Evolutionary conservation across 2,888 invertebrate genomes (phyloP), one percentile per base, ranked within the genome.

Genomic region (Carabus problematicus): DNA sequence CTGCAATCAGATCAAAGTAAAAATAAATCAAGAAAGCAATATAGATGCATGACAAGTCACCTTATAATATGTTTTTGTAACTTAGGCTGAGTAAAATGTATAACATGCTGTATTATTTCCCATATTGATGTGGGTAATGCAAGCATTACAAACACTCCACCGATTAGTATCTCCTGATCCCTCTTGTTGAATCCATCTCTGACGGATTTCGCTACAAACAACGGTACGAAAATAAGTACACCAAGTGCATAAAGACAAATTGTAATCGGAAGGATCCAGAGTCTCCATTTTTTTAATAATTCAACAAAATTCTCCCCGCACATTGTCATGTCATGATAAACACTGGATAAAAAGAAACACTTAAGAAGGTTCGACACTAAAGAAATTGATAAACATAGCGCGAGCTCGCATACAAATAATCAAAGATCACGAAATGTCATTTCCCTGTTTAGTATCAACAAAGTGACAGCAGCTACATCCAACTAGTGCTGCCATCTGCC

Each of bases 11-110:
- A 70, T 60, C 9, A 16, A 42, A 63, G 54, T 55, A n/a, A 61
- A 66, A 67, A 68, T 41, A 29, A 47, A 8, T 43, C 45, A 56
- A 52, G 8, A 18, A 8, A 52, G 14, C 18, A 9, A 47, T 29
- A 39, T 2, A 45, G 9, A 39, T 59, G 40, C 16, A 39, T 43
- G 16, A 49, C 14, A 42, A 16, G 76, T 76, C 81, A 93, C 91
- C 97, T 90, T 74, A 97, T 95, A 72, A 98, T 94, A 82, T 96
- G 94, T 82, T 95, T 94, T 78, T 97, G 97, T 74, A 97, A 84
- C 74, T 89, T 90, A 12, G 97, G 97, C 78, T 95, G 93, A 0
- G 93, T 95, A 78, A 95, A 97, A 81, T 97, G 92, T 67, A 96
- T 91, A 79, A 97, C 89, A 83, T 98, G 97, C 80, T 96, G 94